Base-by-base conservation (phyloP, 2,113 vertebrate genomes). In the Guaruba guarouba region DNA sequence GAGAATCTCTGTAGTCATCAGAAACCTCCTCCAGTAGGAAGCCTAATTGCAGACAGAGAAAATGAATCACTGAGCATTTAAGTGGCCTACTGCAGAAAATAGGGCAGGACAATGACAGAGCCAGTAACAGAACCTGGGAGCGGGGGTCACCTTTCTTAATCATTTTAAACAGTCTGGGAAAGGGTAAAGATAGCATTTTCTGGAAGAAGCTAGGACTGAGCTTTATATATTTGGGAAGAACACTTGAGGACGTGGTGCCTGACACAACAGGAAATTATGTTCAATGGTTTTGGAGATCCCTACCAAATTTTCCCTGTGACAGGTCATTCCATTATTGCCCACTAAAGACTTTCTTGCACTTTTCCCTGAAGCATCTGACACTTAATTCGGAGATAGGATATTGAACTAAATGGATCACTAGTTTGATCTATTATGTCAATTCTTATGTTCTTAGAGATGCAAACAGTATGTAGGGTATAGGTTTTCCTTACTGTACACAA, bases 351-450 rank as follows among this genome's bases (percentile, higher is more conserved):
- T 96, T 79, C 71, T 92, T 55, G 27, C 37, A 63, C 20, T 43
- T 93, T 93, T 66, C 68, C 88, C 46, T 37, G 62, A 67, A 86
- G 37, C 67, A 70, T 74, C 73, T 1, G 25, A 35, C 68, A 64
- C 43, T 74, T 90, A 88, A 92, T 82, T 83, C 55, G 54, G 64
- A 92, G 54, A 7, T 59, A 93, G 63, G 76, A 88, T 82, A 88
- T 93, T 94, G 78, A 86, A 86, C 68, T 77, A 86, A 90, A 95
- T 88, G 90, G 90, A 88, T 91, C 67, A 46, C 75, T 95, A 67
- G 75, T 95, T 95, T 95, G 93, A 95, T 96, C 70, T 95, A 88
- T 49, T 83, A 51, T 51, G 85, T 43, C 71, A 83, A 39, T 96
- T 81, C 64, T 77, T 68, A 25, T 23, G 9, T 68, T 93, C 43